A percentile compares a stretch with the other conserved stretches of the same genome.
These are phyloP conservation scores for Xanthia icteritia DNA, from an alignment of 2,888 invertebrate genomes.

Conservation along the genomic window DNA sequence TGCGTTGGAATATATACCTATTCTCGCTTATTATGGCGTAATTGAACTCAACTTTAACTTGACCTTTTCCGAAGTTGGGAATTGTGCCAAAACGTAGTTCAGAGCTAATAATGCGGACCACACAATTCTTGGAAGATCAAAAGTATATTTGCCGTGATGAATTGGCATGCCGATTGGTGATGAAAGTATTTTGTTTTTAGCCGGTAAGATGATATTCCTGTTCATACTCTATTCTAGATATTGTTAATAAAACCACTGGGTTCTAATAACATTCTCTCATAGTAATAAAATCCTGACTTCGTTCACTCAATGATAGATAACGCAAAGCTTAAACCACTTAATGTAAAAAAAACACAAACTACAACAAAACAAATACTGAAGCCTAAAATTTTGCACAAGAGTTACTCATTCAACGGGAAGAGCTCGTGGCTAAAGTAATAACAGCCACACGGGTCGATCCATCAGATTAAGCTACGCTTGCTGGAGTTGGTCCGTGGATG, in stretches of 20 bases:
- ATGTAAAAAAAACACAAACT: too few species aligned
- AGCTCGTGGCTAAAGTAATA: too few species aligned
- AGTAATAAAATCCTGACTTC: too few species aligned
- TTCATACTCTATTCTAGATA: neutral
- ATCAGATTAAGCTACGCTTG: too few species aligned
- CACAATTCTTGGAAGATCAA: neutral
- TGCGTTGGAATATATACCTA: constrained; percentile 10
- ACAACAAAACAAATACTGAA: too few species aligned
- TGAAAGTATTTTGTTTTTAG: neutral
- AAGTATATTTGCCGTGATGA: neutral
- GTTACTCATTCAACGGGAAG: too few species aligned
- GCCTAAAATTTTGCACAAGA: neutral
- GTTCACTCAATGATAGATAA: neutral
- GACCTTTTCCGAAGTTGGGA: neutral
- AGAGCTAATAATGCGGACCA: neutral
- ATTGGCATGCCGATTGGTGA: neutral
- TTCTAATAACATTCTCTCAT: neutral
- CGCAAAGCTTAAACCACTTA: too few species aligned
- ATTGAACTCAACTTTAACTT: neutral
- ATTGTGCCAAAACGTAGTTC: neutral
- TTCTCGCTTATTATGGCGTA: neutral
- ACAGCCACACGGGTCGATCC: too few species aligned
- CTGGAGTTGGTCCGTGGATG: too few species aligned
- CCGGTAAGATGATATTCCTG: neutral
- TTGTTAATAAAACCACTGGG: neutral